A percentile compares a stretch with the other conserved stretches of the same genome.
Conservation (phyloP, 1,140 invertebrate species). For the Drosophila lacteicornis region DNA sequence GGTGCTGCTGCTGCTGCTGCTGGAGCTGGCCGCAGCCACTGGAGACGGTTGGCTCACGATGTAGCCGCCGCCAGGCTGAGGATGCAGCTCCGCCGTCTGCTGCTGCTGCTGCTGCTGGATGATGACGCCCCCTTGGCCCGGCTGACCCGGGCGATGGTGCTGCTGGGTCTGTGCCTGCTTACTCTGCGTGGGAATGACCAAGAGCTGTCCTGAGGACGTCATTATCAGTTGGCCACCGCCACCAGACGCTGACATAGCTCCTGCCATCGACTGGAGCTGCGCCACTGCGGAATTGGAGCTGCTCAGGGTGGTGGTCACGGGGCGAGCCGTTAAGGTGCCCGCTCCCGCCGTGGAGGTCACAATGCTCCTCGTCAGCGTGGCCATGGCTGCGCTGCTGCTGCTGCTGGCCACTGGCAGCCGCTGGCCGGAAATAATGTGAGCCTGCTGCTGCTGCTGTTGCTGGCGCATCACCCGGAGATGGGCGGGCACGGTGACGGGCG, state of each 20-base stretch:
- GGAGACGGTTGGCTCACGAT: conserved; percentile 71
- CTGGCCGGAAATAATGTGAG: conserved; percentile 40
- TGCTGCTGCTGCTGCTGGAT: conserved; percentile 62
- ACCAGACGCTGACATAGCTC: conserved; percentile 20
- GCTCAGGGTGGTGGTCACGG: conserved; percentile 44
- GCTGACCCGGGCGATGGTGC: conserved; percentile 36
- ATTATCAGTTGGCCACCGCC: conserved; percentile 79
- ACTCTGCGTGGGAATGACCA: conserved; percentile 85
- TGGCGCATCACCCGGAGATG: conserved; percentile 66
- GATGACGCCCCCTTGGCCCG: conserved; percentile 32
- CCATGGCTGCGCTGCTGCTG: conserved; percentile 44
- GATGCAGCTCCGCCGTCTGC: conserved; percentile 43
- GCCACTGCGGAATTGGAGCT: conserved; percentile 43
- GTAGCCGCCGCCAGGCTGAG: conserved; percentile 62
- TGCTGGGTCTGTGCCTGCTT: conserved; percentile 63
- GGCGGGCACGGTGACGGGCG: conserved; percentile 90
- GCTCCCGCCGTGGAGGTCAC: conserved; percentile 61
- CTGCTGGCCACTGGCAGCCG: conserved; percentile 40
- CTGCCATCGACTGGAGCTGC: conserved; percentile 60
- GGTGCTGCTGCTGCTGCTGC: conserved; percentile 40
- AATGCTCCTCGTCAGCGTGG: conserved; percentile 60
- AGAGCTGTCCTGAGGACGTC: conserved; percentile 84
- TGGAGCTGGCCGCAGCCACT: conserved; percentile 9
- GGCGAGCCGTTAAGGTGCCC: conserved; percentile 38
- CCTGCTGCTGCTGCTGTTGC: conserved; percentile 35